Evolutionary conservation across 1,140 invertebrate species (phyloP), one percentile per base, ranked within the genome.

Genomic region (Anastrepha obliqua): DNA sequence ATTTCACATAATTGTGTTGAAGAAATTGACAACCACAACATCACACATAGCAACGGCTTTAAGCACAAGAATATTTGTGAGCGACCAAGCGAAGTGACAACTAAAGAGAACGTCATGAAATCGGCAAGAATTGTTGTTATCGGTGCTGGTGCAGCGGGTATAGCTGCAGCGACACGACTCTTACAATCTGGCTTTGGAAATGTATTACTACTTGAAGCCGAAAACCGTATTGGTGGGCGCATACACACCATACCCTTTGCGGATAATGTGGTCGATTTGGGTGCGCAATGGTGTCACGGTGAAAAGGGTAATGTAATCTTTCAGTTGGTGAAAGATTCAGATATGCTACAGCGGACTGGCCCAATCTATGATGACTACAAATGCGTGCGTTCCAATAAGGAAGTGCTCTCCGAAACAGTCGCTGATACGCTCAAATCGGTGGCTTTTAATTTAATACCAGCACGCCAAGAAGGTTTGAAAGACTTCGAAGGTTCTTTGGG

Each of bases 251-350:
- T 94, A 2, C 90, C 94, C 29, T 96, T 96, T 90, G 95, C 94
- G 2, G 94, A 95, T 6, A 94, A 94, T 88, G 92, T 94, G 39
- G 93, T 98, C 8, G 98, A 98, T 92, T 88, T 98, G 17, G 97
- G 98, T 6, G 97, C 97, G 39, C 96, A 98, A 64, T 93, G 92
- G 91, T 95, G 97, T 89, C 97, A 98, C 90, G 97, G 97, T 17
- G 95, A 97, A 91, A 93, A 95, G 88, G 94, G 94, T 29, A 97
- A 98, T 93, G 90, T 94, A 13, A 95, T 97, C 0, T 97, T 95
- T 90, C 92, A 96, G 86, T 89, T 96, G 59, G 96, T 95, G 0
- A 95, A 95, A 85, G 93, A 95, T 59, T 89, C 95, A 13, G 92
- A 94, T 89, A 89, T 96, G 2, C 89, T 96, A 8, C 93, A 93